A percentile compares a stretch with the other conserved stretches of the same genome.
These are phyloP conservation scores for Helogale parvula DNA, from an alignment of 2,113 vertebrate genomes.

Conservation along the genomic window DNA sequence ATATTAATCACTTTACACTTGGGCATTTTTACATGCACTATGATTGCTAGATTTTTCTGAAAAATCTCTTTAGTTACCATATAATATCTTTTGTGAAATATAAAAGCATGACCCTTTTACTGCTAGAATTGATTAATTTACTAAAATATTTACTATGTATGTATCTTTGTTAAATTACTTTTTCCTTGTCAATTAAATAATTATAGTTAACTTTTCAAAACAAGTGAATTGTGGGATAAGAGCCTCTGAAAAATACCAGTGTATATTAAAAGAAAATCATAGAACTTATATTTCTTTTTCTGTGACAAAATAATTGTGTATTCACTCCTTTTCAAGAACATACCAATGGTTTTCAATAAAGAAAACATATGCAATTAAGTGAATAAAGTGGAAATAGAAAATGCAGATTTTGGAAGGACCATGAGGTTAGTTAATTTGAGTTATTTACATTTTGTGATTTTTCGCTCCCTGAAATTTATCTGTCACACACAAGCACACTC, in stretches of 20 bases:
- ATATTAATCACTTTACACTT: background rate
- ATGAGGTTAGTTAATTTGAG: background rate
- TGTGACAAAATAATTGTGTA: background rate
- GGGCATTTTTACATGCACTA: background rate
- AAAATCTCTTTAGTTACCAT: background rate
- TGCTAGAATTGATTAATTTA: background rate
- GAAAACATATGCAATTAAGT: background rate
- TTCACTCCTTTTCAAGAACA: background rate
- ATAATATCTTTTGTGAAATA: constrained; percentile 14
- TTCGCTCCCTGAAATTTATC: background rate
- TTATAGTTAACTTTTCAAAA: background rate
- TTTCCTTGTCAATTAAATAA: background rate
- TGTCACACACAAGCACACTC: background rate
- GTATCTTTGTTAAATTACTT: background rate
- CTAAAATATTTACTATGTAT: background rate
- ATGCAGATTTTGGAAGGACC: background rate
- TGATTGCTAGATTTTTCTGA: background rate
- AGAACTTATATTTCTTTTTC: background rate
- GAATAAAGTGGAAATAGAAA: background rate
- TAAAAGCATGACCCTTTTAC: background rate
- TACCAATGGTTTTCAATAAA: background rate
- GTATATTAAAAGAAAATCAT: background rate
- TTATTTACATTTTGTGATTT: background rate
- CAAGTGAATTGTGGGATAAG: background rate
- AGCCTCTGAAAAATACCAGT: background rate